Evolutionary conservation across 2,797 vertebrate species (phyloP).

Genomic region (Leptodactylus fallax): DNA sequence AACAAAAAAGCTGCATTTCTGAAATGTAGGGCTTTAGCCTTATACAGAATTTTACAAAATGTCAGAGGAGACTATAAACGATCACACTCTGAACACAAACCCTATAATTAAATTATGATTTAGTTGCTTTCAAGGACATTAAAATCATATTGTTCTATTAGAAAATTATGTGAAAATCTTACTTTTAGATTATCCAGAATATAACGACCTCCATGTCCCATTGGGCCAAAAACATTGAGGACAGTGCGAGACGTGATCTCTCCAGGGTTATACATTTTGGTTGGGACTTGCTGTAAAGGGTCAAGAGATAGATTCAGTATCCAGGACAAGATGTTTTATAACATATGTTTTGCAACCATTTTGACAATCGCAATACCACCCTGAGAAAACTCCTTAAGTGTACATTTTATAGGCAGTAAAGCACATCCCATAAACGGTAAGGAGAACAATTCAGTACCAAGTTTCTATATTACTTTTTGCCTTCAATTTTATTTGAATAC

Average conservation of each 20-base stretch:
- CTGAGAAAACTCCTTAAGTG: no score
- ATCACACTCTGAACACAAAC: neutral
- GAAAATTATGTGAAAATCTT: conserved; percentile 38
- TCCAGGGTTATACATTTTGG: conserved; percentile 79
- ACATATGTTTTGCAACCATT: neutral
- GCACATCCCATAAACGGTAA: no score
- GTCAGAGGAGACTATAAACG: neutral
- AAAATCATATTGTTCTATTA: neutral
- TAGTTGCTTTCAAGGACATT: neutral
- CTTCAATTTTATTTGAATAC: neutral
- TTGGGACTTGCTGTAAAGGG: conserved; percentile 73
- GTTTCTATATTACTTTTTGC: neutral
- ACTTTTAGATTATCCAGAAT: conserved; percentile 87
- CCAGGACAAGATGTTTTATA: neutral
- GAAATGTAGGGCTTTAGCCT: no score
- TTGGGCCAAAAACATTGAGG: conserved; percentile 83
- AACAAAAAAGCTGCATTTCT: no score
- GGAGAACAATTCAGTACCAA: neutral
- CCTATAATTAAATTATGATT: neutral
- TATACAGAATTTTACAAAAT: no score
- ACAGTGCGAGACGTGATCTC: conserved; percentile 79
- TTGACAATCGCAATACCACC: no score
- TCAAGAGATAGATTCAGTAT: neutral
- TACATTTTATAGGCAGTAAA: no score
- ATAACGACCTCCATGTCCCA: conserved; percentile 73